Base-by-base conservation (phyloP, 1,140 invertebrate genomes). In the Luehdorfia chinensis region DNA sequence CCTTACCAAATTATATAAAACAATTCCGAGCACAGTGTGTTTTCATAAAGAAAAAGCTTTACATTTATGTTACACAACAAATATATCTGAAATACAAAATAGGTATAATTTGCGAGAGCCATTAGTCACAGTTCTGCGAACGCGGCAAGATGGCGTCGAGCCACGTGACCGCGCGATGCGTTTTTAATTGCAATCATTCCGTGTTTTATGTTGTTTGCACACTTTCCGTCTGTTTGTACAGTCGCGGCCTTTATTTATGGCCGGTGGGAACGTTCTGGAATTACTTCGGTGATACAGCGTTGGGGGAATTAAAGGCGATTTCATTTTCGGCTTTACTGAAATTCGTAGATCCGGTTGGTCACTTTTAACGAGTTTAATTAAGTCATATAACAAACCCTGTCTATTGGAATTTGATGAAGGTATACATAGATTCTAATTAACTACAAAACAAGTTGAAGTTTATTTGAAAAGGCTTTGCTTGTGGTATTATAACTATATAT, bases 101-200 rank as follows among this genome's bases (percentile, higher is more conserved):
- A 39, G 28, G 36, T 19, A 48, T 32, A 39, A 41, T 37, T 49
- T 49, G 23, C 19, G 30, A 32, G 43, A 37, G n/a, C 39, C 25
- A 43, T 43, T 43, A 43, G 3, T 18, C 25, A 25, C 6, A 41
- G 25, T 43, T 43, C 51, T 31, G 16, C 37, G 34, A 34, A 21
- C 32, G 45, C 11, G 47, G 39, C 69, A 84, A 81, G 74, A 81
- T 84, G 77, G 77, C 77, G 60, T 44, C 63, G 49, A 51, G 63
- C 45, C 76, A 75, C 71, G 76, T 74, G 79, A 69, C 71, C 70
- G 47, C 54, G 43, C 71, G 78, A 81, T 80, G 81, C 78, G 78
- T 84, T 84, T 84, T 81, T 84, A 84, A 84, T 81, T 84, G 78
- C 78, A 83, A 84, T 83, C 75, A 77, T 83, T 79, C 66, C 70